Evolutionary conservation across 2,113 vertebrate genomes (phyloP).

Genomic region (Megaleporinus macrocephalus): DNA sequence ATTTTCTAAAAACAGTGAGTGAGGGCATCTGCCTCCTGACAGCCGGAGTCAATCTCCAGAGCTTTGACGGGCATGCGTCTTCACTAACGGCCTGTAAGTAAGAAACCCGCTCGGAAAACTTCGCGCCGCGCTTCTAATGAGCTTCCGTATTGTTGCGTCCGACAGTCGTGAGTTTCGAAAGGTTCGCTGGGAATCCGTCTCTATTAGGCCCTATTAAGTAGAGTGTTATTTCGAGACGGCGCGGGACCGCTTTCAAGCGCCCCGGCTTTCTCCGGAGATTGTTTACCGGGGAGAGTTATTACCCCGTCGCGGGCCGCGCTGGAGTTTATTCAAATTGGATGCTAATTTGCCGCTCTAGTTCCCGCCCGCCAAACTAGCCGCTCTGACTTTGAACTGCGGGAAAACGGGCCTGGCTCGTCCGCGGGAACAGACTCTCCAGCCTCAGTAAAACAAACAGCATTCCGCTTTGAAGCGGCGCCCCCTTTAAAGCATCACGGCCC

Average conservation of each 20-base stretch:
- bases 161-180: conserved; percentile 22
- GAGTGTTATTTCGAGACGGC: conserved; percentile 2
- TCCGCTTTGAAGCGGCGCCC: conserved; percentile 25
- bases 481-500: conserved; percentile 18
- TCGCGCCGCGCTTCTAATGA: not conserved
- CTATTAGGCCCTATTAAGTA: conserved; percentile 3
- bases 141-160: not conserved
- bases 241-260: not conserved
- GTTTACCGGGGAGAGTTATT: conserved; percentile 20
- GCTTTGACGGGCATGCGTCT: not conserved
- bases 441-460: conserved; percentile 15
- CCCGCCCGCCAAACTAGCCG: conserved; percentile 32
- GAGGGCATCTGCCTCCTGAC: not conserved
- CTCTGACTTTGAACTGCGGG: conserved; percentile 45
- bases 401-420: conserved; percentile 5
- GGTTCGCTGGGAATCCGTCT: not conserved
- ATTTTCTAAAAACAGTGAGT: not conserved
- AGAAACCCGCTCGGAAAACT: not conserved
- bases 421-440: conserved; percentile 20
- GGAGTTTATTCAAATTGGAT: conserved; percentile 46
- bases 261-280: conserved; percentile 16
- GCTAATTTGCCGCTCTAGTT: conserved; percentile 35
- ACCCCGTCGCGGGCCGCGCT: conserved; percentile 1
- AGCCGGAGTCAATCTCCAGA: not conserved
- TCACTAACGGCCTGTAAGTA: not conserved